Base-by-base conservation (phyloP, 2,797 vertebrate genomes). In the Megaceryle alcyon region DNA sequence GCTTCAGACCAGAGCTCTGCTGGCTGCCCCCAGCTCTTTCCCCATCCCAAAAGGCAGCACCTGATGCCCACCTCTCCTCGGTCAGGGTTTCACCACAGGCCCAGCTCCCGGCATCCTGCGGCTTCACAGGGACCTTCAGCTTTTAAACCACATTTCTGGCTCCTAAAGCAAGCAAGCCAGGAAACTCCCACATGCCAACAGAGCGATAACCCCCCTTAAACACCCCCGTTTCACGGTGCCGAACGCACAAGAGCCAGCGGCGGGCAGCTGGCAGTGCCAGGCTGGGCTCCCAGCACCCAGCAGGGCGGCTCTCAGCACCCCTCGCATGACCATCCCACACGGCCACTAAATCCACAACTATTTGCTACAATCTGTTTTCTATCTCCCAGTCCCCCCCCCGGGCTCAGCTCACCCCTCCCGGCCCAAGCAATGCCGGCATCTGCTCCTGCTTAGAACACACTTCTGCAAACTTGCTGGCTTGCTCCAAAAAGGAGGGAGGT, bases 381-480 rank as follows among this genome's bases (percentile, higher is more conserved):
- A 70, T 69, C 92, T 72, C 91, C 51, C 6, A n/a, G 9, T 69
- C 57, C 88, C 78, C 53, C 53, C 53, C 88, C 86, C n/a, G 66
- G 91, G 86, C 22, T 56, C 33, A 2, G 49, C 84, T n/a, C 26
- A 7, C 57, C 51, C 44, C 19, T 48, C 70, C 48, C 28, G 12
- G 53, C 86, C 84, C n/a, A 8, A 84, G 75, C 49, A 78, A 53
- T 4, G 3, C 51, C 48, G 4, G 59, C 85, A 54, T 96, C 94
- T 97, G 94, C 93, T 95, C 93, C 94, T 78, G 85, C 79, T 96
- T 88, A 93, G 94, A 86, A 37, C 25, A 7, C 33, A 3, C 82
- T 92, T 89, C 92, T 90, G 87, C 81, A 87, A 96, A 93, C n/a
- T 70, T 19, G 2, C 14, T 9, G n/a, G 5, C 44, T 84, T 59